Evolutionary conservation across 2,888 invertebrate genomes (phyloP).

Genomic region (Ormyrus labotus): DNA sequence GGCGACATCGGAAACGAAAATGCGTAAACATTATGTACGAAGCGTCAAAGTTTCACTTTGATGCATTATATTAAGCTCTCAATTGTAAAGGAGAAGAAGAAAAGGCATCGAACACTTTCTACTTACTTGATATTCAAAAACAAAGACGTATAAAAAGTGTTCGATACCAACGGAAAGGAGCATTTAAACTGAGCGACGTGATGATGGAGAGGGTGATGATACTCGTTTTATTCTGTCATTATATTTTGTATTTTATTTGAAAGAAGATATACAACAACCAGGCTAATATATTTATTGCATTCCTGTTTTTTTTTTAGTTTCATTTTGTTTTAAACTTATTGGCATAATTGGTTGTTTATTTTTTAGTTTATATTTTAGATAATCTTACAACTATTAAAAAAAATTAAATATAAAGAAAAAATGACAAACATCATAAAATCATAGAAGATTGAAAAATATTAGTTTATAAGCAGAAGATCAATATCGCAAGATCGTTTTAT

Average conservation of each 20-base stretch:
- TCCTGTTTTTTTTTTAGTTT: conserved; percentile 26
- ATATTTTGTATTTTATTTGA: conserved; percentile 19
- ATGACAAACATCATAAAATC: conserved; percentile 7
- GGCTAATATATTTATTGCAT: conserved; percentile 44
- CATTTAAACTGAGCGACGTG: too few relatives aligned
- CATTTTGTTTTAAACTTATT: conserved; percentile 30
- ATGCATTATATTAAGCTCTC: too few relatives aligned
- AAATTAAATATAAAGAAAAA: conserved; percentile 17
- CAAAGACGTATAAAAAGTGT: neutral
- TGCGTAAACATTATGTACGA: neutral
- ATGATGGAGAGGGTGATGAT: conserved; percentile 19
- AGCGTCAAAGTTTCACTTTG: too few relatives aligned
- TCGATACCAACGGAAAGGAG: neutral
- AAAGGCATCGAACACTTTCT: conserved; percentile 12
- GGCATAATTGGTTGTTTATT: conserved; percentile 17
- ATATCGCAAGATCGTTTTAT: conserved; percentile 32
- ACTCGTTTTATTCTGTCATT: conserved; percentile 43
- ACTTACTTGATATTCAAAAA: conserved; percentile 5
- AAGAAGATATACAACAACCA: conserved; percentile 19
- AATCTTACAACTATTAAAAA: conserved; percentile 6
- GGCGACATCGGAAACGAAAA: conserved; percentile 8
- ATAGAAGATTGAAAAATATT: conserved; percentile 25
- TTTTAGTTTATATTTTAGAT: conserved; percentile 21
- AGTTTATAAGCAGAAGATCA: conserved; percentile 1
- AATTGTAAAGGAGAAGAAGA: neutral